Percentiles rank a stretch among this genome's conserved stretches.
Conservation (phyloP, 2,888 invertebrate genomes). For the Brachypalpus laphriformis region DNA sequence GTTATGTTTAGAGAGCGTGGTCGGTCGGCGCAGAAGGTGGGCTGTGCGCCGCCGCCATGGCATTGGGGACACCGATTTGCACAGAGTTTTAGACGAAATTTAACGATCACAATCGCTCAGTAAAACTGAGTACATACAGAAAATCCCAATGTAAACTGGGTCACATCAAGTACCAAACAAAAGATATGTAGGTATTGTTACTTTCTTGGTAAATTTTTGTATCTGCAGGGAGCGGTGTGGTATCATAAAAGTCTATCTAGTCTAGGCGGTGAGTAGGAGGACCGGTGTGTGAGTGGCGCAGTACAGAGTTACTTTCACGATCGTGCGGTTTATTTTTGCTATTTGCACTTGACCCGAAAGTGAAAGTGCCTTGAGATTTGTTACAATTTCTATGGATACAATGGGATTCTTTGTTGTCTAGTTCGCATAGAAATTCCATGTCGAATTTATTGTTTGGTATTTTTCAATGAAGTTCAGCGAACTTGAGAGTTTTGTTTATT, state of each 20-base stretch:
- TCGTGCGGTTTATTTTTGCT: constrained; percentile 56
- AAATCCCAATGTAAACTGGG: constrained; percentile 59
- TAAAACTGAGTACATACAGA: not conserved
- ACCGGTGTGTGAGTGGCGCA: constrained; percentile 33
- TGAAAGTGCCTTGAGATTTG: constrained; percentile 59
- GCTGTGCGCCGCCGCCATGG: not conserved
- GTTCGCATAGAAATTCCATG: constrained; percentile 6
- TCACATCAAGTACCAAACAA: constrained; percentile 67
- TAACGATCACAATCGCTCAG: constrained; percentile 14
- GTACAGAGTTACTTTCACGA: constrained; percentile 65
- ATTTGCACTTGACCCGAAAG: constrained; percentile 73
- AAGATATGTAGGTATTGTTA: constrained; percentile 50
- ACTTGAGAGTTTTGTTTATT: constrained; percentile 17
- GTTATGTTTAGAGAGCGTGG: not conserved
- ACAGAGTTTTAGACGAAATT: constrained; percentile 6
- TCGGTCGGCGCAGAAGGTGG: not conserved
- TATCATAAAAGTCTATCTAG: constrained; percentile 9
- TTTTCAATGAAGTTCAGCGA: constrained; percentile 38
- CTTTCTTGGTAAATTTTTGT: constrained; percentile 27
- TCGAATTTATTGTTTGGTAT: constrained; percentile 15
- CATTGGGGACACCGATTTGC: constrained; percentile 29
- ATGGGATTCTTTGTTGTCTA: constrained; percentile 21
- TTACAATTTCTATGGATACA: constrained; percentile 50
- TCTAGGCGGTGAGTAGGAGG: constrained; percentile 57
- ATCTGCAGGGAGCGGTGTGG: constrained; percentile 24